Evolutionary conservation across 30 jellyfish, hydroid and myxozoan species (phyloP).

Genomic region (Morbakka virulenta): DNA sequence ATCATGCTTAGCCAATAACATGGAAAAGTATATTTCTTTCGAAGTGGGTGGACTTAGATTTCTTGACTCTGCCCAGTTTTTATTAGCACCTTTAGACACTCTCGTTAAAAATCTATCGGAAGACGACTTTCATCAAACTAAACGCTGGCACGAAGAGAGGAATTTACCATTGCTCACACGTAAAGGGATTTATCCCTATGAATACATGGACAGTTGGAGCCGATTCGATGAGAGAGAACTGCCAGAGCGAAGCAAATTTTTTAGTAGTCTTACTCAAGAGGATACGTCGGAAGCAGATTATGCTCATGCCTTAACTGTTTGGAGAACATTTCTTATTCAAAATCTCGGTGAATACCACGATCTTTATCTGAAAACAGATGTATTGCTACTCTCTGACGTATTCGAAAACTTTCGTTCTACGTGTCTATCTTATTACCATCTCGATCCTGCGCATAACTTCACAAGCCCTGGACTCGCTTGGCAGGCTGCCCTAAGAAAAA

Average conservation of each 20-base stretch:
- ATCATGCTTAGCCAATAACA: slow-evolving; percentile 11
- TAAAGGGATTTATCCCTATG: slow-evolving; percentile 71
- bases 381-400: slow-evolving; percentile 47
- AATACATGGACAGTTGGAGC: slow-evolving; percentile 33
- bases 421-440: slow-evolving; percentile 9
- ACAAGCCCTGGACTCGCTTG: slow-evolving; percentile 61
- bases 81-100: slow-evolving; percentile 24
- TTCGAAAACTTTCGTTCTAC: slow-evolving; percentile 17
- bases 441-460: slow-evolving; percentile 40
- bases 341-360: slow-evolving; percentile 26
- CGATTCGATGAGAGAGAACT: slow-evolving; percentile 28
- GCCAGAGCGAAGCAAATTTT: slow-evolving; percentile 20
- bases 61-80: slow-evolving; percentile 24
- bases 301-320: slow-evolving; percentile 29
- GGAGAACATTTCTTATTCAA: background rate
- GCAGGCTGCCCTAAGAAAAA: slow-evolving; percentile 29
- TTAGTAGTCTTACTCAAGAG: background rate
- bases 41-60: slow-evolving; percentile 20
- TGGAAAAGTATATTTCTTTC: slow-evolving; percentile 38
- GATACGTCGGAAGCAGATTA: slow-evolving; percentile 28
- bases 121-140: background rate
- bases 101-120: slow-evolving; percentile 24
- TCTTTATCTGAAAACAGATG: too few species aligned
- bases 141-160: background rate
- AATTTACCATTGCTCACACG: slow-evolving; percentile 22